Percentiles rank a stretch among this genome's conserved stretches.
phyloP scores from a whole-genome alignment of 2,797 vertebrate species.

The Parauchenoglanis punctatus region DNA sequence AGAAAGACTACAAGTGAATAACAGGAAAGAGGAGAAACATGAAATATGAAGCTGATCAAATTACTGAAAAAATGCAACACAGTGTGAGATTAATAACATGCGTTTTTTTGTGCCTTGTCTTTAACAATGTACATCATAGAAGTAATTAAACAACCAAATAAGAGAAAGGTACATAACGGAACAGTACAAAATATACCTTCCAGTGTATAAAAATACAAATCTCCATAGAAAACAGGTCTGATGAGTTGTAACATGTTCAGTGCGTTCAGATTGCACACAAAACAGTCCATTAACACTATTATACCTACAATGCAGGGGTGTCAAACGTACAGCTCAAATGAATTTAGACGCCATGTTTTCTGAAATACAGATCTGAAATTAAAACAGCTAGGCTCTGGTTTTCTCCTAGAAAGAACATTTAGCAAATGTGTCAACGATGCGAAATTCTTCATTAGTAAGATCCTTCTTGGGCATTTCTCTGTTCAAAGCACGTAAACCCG shows the following conservation, averaged over 20 bases:
- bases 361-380: neutral
- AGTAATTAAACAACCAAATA: neutral
- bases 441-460: neutral
- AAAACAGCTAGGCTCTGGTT: neutral
- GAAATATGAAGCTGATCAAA: conserved; percentile 43
- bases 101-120: neutral
- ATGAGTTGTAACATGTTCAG: conserved; percentile 11
- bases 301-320: neutral
- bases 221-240: conserved; percentile 12
- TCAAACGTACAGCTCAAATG: neutral
- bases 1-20: conserved; percentile 79
- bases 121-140: neutral
- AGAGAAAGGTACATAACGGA: conserved; percentile 20
- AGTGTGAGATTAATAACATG: conserved; percentile 18
- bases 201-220: conserved; percentile 51
- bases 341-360: neutral
- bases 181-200: conserved; percentile 33
- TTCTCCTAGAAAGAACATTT: no score
- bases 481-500: neutral
- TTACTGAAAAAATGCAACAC: neutral
- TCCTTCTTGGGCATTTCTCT: neutral
- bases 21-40: conserved; percentile 60
- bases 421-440: neutral
- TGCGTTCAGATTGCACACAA: conserved; percentile 27
- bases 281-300: neutral